These are phyloP conservation scores for Potamilus streckersoni DNA, from an alignment of 1,140 invertebrate species.

Conservation along the genomic window DNA sequence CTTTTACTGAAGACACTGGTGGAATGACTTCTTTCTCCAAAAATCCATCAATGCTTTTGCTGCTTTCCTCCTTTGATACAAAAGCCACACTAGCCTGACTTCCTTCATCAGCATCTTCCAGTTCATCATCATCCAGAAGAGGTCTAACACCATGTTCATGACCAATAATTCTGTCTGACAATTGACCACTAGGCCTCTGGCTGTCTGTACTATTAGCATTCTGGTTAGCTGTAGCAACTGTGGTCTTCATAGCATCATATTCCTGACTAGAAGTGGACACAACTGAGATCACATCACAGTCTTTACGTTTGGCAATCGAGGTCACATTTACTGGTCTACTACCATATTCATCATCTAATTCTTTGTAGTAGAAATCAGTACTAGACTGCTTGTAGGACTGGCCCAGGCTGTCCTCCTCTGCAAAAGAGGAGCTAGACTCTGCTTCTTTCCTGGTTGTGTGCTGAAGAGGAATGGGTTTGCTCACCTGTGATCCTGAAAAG, in stretches of 20 bases:
- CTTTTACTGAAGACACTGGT: not conserved
- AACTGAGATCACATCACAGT: conserved; percentile 32
- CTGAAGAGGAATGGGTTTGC: conserved; percentile 20
- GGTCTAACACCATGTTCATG: conserved; percentile 85
- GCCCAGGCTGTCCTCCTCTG: conserved; percentile 54
- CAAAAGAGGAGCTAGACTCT: conserved; percentile 59
- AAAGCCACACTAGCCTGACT: too few species aligned
- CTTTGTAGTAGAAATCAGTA: conserved; percentile 61
- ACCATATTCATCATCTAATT: conserved; percentile 66
- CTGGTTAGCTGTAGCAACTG: conserved; percentile 6
- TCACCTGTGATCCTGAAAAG: conserved; percentile 37
- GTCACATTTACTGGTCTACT: conserved; percentile 51
- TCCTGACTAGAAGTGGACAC: conserved; percentile 31
- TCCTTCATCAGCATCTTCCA: conserved; percentile 71
- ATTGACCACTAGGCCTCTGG: conserved; percentile 2
- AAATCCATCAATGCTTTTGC: too few species aligned
- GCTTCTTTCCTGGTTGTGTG: conserved; percentile 54
- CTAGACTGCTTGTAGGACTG: conserved; percentile 28
- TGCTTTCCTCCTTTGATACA: too few species aligned
- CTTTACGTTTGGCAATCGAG: conserved; percentile 13
- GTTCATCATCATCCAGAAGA: conserved; percentile 82
- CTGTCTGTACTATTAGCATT: conserved; percentile 14
- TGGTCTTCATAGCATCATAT: conserved; percentile 17
- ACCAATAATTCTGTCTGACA: conserved; percentile 73
- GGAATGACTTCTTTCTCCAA: too few species aligned